These are phyloP conservation scores for Alosa sapidissima DNA, from an alignment of 2,797 vertebrate species.

Conservation along the genomic window DNA sequence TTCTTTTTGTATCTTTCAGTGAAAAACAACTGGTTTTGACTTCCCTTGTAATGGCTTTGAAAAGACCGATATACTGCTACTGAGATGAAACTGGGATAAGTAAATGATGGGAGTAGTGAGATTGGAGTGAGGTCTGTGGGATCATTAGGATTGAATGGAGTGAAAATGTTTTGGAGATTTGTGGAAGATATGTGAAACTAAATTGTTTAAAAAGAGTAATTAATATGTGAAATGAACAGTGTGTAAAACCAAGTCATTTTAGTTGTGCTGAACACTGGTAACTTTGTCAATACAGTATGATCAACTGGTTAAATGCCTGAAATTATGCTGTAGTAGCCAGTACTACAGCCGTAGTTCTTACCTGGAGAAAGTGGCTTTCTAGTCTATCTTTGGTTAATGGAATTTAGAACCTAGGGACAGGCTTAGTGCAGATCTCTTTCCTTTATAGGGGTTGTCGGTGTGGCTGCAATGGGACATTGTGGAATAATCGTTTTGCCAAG, in stretches of 20 bases:
- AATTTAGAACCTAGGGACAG: slow-evolving; percentile 1
- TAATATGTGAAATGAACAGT: background rate
- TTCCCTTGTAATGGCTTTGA: slow-evolving; percentile 1
- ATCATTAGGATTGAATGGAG: background rate
- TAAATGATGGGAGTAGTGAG: background rate
- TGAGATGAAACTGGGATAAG: background rate
- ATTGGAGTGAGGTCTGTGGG: slow-evolving; percentile 2
- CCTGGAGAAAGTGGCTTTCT: background rate
- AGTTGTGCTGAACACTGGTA: slow-evolving; percentile 14
- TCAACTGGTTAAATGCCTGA: background rate
- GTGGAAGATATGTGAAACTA: background rate
- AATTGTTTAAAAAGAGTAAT: background rate
- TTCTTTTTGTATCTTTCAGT: background rate
- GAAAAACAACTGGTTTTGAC: background rate
- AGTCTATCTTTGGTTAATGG: background rate
- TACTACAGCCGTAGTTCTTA: background rate
- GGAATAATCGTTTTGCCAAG: slow-evolving; percentile 22
- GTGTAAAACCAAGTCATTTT: background rate
- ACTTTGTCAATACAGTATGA: background rate
- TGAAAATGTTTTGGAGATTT: background rate
- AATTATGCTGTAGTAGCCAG: background rate
- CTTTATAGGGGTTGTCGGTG: background rate
- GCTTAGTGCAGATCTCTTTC: background rate
- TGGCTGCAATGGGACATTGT: slow-evolving; percentile 1
- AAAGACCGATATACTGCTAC: background rate